These are phyloP conservation scores for Rhynchophorus ferrugineus DNA, from an alignment of 1,140 invertebrate species.

Conservation along the genomic window DNA sequence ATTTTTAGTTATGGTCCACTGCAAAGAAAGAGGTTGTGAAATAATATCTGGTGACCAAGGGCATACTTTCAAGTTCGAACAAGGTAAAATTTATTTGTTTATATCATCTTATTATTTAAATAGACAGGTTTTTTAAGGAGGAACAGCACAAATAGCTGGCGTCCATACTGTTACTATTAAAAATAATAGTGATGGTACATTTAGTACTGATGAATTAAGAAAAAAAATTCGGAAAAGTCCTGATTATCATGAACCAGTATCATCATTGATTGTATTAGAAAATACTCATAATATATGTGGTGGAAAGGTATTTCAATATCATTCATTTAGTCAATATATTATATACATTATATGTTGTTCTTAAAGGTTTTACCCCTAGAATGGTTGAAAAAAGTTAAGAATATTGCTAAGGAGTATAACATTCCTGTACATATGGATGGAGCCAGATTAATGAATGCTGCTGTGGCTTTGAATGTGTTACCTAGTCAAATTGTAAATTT, in stretches of 20 bases:
- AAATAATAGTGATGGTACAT: constrained; percentile 81
- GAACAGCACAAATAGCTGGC: constrained; percentile 68
- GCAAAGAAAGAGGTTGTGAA: constrained; percentile 74
- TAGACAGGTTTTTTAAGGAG: constrained; percentile 40
- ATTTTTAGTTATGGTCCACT: constrained; percentile 81
- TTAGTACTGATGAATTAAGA: constrained; percentile 64
- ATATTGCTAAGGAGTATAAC: constrained; percentile 54
- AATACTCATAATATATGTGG: constrained; percentile 89
- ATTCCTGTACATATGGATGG: constrained; percentile 87
- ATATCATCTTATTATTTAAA: not conserved
- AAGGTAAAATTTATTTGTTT: constrained; percentile 63
- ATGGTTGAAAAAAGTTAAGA: constrained; percentile 68
- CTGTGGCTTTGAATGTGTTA: constrained; percentile 53
- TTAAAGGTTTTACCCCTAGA: constrained; percentile 65
- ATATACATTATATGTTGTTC: not conserved
- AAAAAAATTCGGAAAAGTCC: constrained; percentile 56
- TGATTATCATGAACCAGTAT: constrained; percentile 70
- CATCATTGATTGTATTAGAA: constrained; percentile 76
- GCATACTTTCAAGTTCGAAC: constrained; percentile 84
- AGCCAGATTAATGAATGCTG: constrained; percentile 84
- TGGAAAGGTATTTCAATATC: constrained; percentile 62
- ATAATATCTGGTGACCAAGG: constrained; percentile 74
- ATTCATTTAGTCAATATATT: not conserved
- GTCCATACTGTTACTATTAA: constrained; percentile 62
- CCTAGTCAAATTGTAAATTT: constrained; percentile 57